Evolutionary conservation across 2,113 vertebrate species (phyloP).

Genomic region (Microcebus lehilahytsara): DNA sequence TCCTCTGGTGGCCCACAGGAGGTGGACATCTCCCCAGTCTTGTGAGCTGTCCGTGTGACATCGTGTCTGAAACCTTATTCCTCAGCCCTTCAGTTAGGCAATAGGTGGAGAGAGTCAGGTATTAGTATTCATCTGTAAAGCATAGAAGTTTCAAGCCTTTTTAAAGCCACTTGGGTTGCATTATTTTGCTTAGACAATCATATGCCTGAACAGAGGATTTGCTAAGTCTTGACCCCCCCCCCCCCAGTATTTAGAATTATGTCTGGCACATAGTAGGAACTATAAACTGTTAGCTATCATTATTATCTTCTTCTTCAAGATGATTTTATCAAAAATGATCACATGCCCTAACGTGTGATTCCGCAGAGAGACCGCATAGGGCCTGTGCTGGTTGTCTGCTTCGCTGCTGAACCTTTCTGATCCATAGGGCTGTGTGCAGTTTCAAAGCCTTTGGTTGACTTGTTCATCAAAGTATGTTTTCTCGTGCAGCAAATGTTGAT

Average conservation of each 20-base stretch:
- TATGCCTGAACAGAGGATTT: background rate
- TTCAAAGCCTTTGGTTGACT: background rate
- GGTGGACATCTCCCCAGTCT: accelerated
- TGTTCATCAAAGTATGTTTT: background rate
- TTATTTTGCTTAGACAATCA: background rate
- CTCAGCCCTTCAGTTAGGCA: background rate
- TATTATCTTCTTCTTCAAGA: background rate
- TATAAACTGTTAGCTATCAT: background rate
- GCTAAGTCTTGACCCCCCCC: background rate
- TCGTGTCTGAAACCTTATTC: accelerated
- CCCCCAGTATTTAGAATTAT: background rate
- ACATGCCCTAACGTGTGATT: accelerated
- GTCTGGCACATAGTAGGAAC: background rate
- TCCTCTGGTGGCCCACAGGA: background rate
- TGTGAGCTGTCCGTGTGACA: accelerated
- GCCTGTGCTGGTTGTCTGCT: background rate
- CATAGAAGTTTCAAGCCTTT: background rate
- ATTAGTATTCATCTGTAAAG: background rate
- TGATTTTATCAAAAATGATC: background rate
- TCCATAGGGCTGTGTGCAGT: background rate
- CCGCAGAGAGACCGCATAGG: accelerated
- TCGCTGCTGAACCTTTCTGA: accelerated
- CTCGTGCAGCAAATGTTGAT: background rate
- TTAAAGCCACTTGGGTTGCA: background rate
- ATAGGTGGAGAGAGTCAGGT: background rate